A percentile compares a stretch with the other conserved stretches of the same genome.
Evolutionary conservation across 2,888 invertebrate species (phyloP).

Genomic region (Tetanocera ferruginea): DNA sequence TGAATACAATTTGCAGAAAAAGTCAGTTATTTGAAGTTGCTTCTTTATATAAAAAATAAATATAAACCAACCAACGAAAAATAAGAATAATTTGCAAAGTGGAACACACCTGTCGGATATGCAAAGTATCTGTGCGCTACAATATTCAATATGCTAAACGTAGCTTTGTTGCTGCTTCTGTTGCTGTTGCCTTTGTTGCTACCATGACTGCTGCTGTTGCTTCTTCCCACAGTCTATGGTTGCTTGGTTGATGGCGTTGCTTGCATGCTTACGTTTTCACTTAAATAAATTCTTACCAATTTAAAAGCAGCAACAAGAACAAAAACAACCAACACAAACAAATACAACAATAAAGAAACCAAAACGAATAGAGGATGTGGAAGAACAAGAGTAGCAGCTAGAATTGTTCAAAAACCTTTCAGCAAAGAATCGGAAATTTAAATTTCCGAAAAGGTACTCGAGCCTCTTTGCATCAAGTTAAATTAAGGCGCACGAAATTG

Average conservation of each 20-base stretch:
- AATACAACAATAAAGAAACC: slow-evolving; percentile 16
- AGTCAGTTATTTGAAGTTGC: no score
- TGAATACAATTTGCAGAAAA: no score
- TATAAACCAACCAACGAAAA: slow-evolving; percentile 21
- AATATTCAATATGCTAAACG: slow-evolving; percentile 26
- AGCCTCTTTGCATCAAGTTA: slow-evolving; percentile 38
- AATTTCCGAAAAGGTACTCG: slow-evolving; percentile 68
- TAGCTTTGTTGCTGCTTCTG: background rate
- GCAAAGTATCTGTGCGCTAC: slow-evolving; percentile 9
- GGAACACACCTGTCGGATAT: slow-evolving; percentile 29
- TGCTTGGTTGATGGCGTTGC: slow-evolving; percentile 7
- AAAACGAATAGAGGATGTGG: background rate
- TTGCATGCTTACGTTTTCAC: slow-evolving; percentile 22
- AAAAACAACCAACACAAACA: background rate
- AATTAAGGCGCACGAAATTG: slow-evolving; percentile 31
- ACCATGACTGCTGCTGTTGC: background rate
- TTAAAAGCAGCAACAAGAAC: slow-evolving; percentile 3
- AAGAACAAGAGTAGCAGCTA: background rate
- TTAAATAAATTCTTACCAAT: slow-evolving; percentile 33
- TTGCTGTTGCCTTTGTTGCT: background rate
- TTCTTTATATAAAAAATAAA: background rate
- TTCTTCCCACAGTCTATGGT: background rate
- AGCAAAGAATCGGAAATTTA: slow-evolving; percentile 66
- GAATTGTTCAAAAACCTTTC: slow-evolving; percentile 27
- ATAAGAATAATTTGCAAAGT: slow-evolving; percentile 16